These are phyloP conservation scores for Chiropotes sagulatus DNA, from an alignment of 2,797 vertebrate species.

Conservation along the genomic window DNA sequence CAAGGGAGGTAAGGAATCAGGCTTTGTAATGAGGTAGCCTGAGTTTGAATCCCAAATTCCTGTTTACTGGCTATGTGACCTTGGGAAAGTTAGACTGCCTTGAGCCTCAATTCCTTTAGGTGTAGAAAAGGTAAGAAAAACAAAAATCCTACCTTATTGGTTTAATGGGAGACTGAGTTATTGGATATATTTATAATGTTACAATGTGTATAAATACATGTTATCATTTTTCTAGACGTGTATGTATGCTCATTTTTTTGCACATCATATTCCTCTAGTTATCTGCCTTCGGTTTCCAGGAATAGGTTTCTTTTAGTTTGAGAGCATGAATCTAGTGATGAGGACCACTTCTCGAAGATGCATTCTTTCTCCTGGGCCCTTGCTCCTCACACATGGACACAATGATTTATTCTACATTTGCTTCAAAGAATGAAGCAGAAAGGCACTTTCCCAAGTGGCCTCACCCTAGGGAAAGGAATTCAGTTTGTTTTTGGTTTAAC, in stretches of 20 bases:
- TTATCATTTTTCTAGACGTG: background rate
- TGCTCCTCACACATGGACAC: background rate
- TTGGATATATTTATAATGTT: background rate
- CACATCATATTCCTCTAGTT: background rate
- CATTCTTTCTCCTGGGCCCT: background rate
- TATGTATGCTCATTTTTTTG: background rate
- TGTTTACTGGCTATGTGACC: background rate
- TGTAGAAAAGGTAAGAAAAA: background rate
- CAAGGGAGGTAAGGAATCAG: background rate
- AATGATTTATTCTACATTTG: background rate
- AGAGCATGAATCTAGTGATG: background rate
- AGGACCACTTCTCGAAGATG: background rate
- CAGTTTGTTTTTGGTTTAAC: constrained; percentile 50
- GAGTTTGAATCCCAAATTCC: background rate
- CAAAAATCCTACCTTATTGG: rapidly evolving
- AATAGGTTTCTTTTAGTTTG: background rate
- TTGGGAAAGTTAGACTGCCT: background rate
- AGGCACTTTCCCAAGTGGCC: background rate
- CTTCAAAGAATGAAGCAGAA: background rate
- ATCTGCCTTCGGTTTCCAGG: background rate
- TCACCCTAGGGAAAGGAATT: background rate
- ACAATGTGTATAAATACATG: background rate
- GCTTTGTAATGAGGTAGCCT: background rate
- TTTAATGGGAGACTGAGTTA: background rate
- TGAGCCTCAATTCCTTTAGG: background rate